phyloP scores from a whole-genome alignment of 92 coral and sea anemone species.

The Parazoanthus darwini region DNA sequence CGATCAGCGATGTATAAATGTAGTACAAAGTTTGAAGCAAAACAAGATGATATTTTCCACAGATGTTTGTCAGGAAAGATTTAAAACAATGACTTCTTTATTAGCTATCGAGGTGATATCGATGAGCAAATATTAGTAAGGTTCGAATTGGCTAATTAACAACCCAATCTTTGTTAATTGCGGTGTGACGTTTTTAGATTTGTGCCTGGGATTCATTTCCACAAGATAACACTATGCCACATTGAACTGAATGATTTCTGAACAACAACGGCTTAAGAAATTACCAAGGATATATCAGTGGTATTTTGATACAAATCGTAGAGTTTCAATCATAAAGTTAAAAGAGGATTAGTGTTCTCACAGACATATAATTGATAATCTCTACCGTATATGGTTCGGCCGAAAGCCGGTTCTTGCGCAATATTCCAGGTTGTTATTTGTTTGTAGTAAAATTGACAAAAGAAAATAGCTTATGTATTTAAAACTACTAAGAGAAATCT shows the following conservation, averaged over 20 bases:
- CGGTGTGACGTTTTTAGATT: background rate
- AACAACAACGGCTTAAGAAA: too few relatives aligned
- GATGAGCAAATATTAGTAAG: background rate
- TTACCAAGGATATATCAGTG: background rate
- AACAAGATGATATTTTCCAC: too few relatives aligned
- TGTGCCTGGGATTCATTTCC: background rate
- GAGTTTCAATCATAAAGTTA: background rate
- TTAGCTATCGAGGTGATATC: too few relatives aligned
- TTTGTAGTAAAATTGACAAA: background rate
- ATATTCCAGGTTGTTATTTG: background rate
- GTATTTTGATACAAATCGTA: background rate
- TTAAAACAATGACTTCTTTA: too few relatives aligned
- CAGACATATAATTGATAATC: background rate
- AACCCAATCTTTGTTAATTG: too few relatives aligned
- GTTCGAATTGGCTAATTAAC: background rate
- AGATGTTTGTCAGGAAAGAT: too few relatives aligned
- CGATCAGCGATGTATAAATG: too few relatives aligned
- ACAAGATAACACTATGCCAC: background rate
- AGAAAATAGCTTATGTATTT: too few relatives aligned
- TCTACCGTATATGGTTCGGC: background rate
- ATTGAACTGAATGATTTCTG: background rate
- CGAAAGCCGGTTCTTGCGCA: background rate
- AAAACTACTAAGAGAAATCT: background rate
- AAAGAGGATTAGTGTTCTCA: too few relatives aligned
- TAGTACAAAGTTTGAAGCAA: too few relatives aligned